Evolutionary conservation across 2,888 invertebrate species (phyloP).

Genomic region (Oasisia sp.): DNA sequence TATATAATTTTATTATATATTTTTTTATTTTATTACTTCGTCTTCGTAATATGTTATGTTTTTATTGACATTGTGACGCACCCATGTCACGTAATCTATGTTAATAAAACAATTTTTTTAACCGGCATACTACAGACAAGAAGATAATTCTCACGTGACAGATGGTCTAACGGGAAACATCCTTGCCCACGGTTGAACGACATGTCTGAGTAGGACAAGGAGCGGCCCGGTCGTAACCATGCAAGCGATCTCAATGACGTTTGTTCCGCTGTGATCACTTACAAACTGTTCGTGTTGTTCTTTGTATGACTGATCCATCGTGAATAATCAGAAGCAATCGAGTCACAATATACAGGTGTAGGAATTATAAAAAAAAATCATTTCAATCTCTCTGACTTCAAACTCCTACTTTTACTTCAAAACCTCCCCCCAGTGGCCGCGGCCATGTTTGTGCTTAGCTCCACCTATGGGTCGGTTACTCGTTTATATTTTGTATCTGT

Average conservation of each 20-base stretch:
- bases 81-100: too few species aligned
- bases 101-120: too few species aligned
- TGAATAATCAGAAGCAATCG: not conserved
- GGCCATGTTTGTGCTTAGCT: not conserved
- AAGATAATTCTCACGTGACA: conserved; percentile 8
- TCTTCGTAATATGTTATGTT: too few species aligned
- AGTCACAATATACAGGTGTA: not conserved
- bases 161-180: not conserved
- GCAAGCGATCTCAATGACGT: conserved; percentile 36
- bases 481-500: not conserved
- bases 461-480: not conserved
- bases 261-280: conserved; percentile 36
- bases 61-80: too few species aligned
- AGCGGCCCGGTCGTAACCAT: conserved; percentile 29
- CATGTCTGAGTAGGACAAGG: conserved; percentile 33
- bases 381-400: not conserved
- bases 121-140: not conserved
- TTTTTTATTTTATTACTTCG: too few species aligned
- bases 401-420: not conserved
- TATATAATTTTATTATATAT: too few species aligned
- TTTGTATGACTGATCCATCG: conserved; percentile 23
- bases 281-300: conserved; percentile 39
- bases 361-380: not conserved
- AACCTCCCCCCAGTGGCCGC: not conserved
- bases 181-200: not conserved